These are phyloP conservation scores for Heliconius aoede DNA, from an alignment of 2,888 invertebrate species.

Conservation along the genomic window DNA sequence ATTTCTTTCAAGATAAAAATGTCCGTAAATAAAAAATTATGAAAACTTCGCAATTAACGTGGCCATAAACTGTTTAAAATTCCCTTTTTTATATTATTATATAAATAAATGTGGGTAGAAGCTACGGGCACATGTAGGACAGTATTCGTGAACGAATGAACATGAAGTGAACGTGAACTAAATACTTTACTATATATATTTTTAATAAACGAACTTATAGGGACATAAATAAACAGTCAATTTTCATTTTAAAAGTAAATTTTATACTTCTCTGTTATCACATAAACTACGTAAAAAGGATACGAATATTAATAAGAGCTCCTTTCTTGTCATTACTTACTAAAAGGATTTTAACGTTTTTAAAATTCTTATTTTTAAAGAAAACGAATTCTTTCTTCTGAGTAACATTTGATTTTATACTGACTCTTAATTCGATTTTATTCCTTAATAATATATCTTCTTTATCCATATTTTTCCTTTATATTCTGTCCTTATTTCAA, in stretches of 20 bases:
- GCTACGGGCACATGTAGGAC: too few relatives aligned
- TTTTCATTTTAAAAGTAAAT: not conserved
- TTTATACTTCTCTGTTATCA: not conserved
- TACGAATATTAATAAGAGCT: not conserved
- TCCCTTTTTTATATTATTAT: not conserved
- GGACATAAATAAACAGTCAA: not conserved
- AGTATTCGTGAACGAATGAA: too few relatives aligned
- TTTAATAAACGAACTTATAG: not conserved
- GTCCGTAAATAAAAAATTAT: not conserved
- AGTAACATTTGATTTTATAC: not conserved
- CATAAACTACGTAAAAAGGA: not conserved
- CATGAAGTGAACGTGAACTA: too few relatives aligned
- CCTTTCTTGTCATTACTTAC: not conserved
- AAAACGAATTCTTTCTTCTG: not conserved
- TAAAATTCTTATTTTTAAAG: not conserved
- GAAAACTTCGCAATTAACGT: not conserved
- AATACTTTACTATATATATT: slow-evolving; percentile 1
- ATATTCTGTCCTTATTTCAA: too few relatives aligned
- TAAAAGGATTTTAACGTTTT: not conserved
- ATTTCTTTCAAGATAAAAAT: slow-evolving; percentile 1
- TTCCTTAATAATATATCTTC: too few relatives aligned
- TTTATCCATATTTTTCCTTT: too few relatives aligned
- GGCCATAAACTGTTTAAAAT: not conserved
- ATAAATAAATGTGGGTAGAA: not conserved
- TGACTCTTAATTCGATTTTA: not conserved